These are phyloP conservation scores for Thamnaconus septentrionalis DNA, from an alignment of 2,113 vertebrate genomes.

Conservation along the genomic window DNA sequence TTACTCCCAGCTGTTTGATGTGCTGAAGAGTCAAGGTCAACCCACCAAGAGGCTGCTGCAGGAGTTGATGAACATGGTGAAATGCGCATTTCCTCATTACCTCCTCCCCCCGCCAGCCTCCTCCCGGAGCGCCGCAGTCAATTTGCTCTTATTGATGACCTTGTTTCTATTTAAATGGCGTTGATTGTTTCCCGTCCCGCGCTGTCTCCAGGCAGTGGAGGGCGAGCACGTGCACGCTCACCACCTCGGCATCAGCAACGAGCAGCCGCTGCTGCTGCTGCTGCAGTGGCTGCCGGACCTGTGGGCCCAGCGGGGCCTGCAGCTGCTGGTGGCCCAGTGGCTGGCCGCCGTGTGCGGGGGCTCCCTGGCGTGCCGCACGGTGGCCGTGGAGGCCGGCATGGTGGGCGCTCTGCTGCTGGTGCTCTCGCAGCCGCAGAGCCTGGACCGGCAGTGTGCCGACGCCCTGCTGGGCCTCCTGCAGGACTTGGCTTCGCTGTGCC, in stretches of 20 bases:
- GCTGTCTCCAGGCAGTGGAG: slow-evolving; percentile 85
- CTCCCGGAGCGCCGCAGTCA: slow-evolving; percentile 6
- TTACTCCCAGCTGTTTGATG: slow-evolving; percentile 90
- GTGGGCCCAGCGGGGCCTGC: slow-evolving; percentile 77
- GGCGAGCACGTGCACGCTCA: slow-evolving; percentile 80
- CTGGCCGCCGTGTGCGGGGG: slow-evolving; percentile 84
- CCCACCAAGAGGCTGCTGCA: slow-evolving; percentile 90
- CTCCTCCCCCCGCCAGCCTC: background rate
- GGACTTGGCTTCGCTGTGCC: slow-evolving; percentile 85
- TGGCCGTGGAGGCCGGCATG: slow-evolving; percentile 90
- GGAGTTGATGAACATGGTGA: slow-evolving; percentile 97
- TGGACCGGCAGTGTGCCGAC: slow-evolving; percentile 81
- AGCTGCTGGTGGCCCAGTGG: slow-evolving; percentile 84
- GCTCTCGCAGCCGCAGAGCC: slow-evolving; percentile 66
- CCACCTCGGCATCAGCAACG: slow-evolving; percentile 82
- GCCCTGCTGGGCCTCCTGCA: slow-evolving; percentile 85
- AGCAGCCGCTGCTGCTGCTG: slow-evolving; percentile 90
- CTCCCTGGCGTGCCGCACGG: slow-evolving; percentile 84
- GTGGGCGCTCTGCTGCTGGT: slow-evolving; percentile 81
- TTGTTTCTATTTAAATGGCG: slow-evolving; percentile 16
- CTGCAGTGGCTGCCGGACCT: slow-evolving; percentile 87
- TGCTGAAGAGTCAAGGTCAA: slow-evolving; percentile 89
- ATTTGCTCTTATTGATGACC: slow-evolving; percentile 14
- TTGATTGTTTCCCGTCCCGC: background rate
- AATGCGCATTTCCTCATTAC: slow-evolving; percentile 26